Evolutionary conservation across 2,113 vertebrate species (phyloP).

Genomic region (Beaufortia kweichowensis): DNA sequence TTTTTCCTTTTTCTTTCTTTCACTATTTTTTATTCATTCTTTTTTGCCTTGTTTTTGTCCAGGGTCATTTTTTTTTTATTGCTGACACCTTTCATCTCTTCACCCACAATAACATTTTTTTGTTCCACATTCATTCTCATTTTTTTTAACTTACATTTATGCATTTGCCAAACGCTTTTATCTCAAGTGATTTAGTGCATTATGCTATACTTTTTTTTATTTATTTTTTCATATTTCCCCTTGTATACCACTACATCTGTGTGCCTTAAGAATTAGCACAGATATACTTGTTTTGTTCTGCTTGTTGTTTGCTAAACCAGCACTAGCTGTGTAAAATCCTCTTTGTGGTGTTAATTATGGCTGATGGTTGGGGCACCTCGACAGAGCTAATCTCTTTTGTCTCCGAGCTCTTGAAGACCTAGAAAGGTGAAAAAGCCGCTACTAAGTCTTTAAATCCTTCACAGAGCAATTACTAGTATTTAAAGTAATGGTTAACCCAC

Average conservation of each 20-base stretch:
- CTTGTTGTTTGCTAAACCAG: conserved; percentile 22
- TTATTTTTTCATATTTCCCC: too few species aligned
- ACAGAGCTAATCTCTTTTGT: conserved; percentile 25
- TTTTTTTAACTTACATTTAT: too few species aligned
- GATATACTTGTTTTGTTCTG: background rate
- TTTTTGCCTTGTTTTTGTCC: background rate
- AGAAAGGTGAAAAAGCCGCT: background rate
- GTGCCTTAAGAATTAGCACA: conserved; percentile 15
- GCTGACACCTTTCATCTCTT: too few species aligned
- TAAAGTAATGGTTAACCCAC: too few species aligned
- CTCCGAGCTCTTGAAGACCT: background rate
- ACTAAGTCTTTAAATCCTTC: background rate
- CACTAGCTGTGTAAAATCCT: conserved; percentile 3
- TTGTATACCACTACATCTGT: background rate
- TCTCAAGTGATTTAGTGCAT: too few species aligned
- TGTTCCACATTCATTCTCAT: background rate
- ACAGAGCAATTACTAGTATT: background rate
- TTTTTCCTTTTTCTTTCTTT: background rate
- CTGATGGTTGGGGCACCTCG: conserved; percentile 4
- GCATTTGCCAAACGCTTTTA: too few species aligned
- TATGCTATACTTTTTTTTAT: too few species aligned
- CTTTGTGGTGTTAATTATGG: conserved; percentile 30
- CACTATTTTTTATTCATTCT: background rate
- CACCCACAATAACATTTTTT: too few species aligned
- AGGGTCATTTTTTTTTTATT: too few species aligned